phyloP scores from a whole-genome alignment of 2,888 invertebrate species.

The Microplitis manilae region DNA sequence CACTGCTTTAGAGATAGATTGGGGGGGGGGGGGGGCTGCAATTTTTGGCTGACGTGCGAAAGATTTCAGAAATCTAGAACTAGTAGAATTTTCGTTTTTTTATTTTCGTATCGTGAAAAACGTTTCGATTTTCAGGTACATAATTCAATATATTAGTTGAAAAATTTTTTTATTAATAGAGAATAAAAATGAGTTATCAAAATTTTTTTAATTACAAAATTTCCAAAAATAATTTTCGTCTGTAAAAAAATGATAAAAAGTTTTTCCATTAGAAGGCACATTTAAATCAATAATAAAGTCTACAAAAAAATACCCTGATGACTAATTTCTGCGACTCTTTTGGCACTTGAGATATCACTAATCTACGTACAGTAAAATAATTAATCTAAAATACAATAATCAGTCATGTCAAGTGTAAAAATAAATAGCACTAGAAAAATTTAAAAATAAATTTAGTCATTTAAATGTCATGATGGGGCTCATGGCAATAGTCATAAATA shows the following conservation, averaged over 20 bases:
- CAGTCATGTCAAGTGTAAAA: constrained; percentile 18
- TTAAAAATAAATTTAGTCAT: constrained; percentile 17
- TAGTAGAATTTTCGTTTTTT: too few species aligned
- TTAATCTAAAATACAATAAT: constrained; percentile 16
- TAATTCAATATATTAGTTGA: too few species aligned
- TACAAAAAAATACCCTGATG: background rate
- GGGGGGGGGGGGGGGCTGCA: too few species aligned
- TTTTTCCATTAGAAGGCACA: constrained; percentile 6
- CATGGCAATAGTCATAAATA: constrained; percentile 63
- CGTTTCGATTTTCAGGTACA: too few species aligned
- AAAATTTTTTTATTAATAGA: background rate
- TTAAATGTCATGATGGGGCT: constrained; percentile 50
- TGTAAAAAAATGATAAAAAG: constrained; percentile 25
- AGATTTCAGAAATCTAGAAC: too few species aligned
- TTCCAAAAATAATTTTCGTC: background rate
- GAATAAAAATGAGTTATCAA: background rate
- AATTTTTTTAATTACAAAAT: background rate
- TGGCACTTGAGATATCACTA: background rate
- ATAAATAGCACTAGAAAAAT: background rate
- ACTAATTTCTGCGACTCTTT: background rate
- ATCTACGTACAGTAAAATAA: constrained; percentile 2
- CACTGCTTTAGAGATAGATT: too few species aligned
- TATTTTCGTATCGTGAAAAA: too few species aligned
- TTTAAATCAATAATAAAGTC: background rate
- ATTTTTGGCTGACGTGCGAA: too few species aligned